Base-by-base conservation (phyloP, 92 coral and sea anemone species). In the Isaurus tuberculatus region DNA sequence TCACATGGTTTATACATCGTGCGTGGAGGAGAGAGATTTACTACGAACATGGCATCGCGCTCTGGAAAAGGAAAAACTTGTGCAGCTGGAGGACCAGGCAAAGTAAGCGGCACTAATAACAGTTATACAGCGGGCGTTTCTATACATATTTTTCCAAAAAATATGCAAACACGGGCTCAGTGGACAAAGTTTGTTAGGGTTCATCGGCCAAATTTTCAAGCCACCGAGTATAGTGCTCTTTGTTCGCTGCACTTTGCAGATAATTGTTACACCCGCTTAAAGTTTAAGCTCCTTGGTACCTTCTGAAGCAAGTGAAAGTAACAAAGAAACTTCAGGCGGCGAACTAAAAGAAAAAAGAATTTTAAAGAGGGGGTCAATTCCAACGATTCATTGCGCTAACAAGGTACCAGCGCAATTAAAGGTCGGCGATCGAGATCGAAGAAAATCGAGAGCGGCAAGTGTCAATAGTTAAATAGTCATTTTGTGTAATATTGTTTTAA, bases 71-170 rank as follows among this genome's bases (percentile, higher is more conserved):
- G 36, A 23, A 83, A 83, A 53, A 17, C 70, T 83, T 83, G 86
- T 71, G 51, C 79, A 49, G 86, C 80, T 16, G 80, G 80, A 46
- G 70, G 34, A 14, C 70, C 70, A 2, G 70, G 70, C 19, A 37
- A 71, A 70, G 72, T 83, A 14, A 83, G 86, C 53, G 73, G 88
- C 31, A 84, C 88, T 4, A 84, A 64, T 81, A 63, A 73, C 61
- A 63, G 53, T 78, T 75, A 66, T 85, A 49, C 42, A 53, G 26
- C 74, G 40, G 74, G 53, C 22, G 49, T 69, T 36, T 37, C 73
- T 25, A 69, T 33, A 28, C 55, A 48, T 13, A 16, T 48, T 48
- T 48, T 48, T 48, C 55, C 55, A 8, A 48, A 36, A 36, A 36
- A 36, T 36, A 36, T 36, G 42, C 42, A 63, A 63, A 63, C 69